Evolutionary conservation across 2,113 vertebrate genomes (phyloP).

Genomic region (Anarrhichthys ocellatus): DNA sequence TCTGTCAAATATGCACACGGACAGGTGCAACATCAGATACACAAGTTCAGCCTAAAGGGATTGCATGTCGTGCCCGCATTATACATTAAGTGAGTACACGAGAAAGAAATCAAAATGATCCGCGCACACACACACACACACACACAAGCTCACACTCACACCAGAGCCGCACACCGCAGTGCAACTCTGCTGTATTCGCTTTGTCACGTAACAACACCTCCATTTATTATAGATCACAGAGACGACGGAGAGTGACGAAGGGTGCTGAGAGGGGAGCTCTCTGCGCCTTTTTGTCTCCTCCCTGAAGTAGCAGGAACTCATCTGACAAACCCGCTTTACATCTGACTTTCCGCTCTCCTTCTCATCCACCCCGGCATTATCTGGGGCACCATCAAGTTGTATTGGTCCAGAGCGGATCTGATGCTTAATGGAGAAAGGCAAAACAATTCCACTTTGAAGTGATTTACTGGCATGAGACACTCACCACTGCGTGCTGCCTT

Average conservation of each 20-base stretch:
- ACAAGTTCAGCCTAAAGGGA: slow-evolving; percentile 27
- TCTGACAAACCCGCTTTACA: slow-evolving; percentile 67
- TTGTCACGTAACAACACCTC: slow-evolving; percentile 73
- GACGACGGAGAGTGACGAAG: slow-evolving; percentile 59
- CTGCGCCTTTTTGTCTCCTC: slow-evolving; percentile 64
- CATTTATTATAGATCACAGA: slow-evolving; percentile 80
- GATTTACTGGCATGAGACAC: slow-evolving; percentile 65
- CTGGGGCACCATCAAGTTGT: slow-evolving; percentile 61
- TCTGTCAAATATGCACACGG: slow-evolving; percentile 36
- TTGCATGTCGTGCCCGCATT: slow-evolving; percentile 2
- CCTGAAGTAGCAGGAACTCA: slow-evolving; percentile 50
- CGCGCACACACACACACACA: background rate
- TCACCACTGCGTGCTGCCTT: slow-evolving; percentile 38
- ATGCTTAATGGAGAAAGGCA: slow-evolving; percentile 55
- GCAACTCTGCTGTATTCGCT: slow-evolving; percentile 59
- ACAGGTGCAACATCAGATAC: slow-evolving; percentile 40
- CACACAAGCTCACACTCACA: slow-evolving; percentile 17
- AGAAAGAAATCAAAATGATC: slow-evolving; percentile 23
- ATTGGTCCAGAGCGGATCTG: slow-evolving; percentile 53
- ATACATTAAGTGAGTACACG: slow-evolving; percentile 14
- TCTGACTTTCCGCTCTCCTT: slow-evolving; percentile 33
- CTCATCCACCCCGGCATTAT: slow-evolving; percentile 41
- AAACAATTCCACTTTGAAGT: slow-evolving; percentile 65
- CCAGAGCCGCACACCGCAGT: background rate
- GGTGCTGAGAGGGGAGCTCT: slow-evolving; percentile 56